These are phyloP conservation scores for Chrysomallon squamiferum DNA, from an alignment of 1,140 invertebrate genomes.

Conservation along the genomic window DNA sequence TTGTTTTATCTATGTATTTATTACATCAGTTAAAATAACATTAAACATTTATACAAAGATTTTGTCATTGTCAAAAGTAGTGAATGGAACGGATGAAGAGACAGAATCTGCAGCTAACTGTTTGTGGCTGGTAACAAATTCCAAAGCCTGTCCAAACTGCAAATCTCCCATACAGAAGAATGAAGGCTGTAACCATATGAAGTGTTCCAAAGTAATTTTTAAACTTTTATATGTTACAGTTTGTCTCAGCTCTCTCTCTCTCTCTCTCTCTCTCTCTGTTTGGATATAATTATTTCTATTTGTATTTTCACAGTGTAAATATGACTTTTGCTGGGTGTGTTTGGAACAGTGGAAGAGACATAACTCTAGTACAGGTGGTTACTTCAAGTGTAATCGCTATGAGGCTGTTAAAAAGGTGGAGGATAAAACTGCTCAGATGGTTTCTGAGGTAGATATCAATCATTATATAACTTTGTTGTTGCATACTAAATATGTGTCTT, in stretches of 20 bases:
- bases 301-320: slow-evolving; percentile 71
- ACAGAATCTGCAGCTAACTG: slow-evolving; percentile 76
- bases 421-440: slow-evolving; percentile 69
- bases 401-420: slow-evolving; percentile 74
- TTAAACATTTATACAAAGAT: too few species aligned
- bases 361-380: slow-evolving; percentile 76
- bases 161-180: slow-evolving; percentile 79
- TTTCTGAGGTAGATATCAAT: slow-evolving; percentile 70
- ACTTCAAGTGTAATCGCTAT: slow-evolving; percentile 77
- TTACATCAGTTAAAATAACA: too few species aligned
- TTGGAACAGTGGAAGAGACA: slow-evolving; percentile 79
- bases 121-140: slow-evolving; percentile 77
- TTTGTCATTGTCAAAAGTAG: slow-evolving; percentile 24
- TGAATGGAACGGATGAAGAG: slow-evolving; percentile 68
- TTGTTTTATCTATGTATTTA: too few species aligned
- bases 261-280: too few species aligned
- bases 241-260: too few species aligned
- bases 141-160: slow-evolving; percentile 77
- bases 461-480: too few species aligned
- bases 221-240: background rate
- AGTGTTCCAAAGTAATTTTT: slow-evolving; percentile 73
- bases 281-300: too few species aligned
- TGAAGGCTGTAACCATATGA: slow-evolving; percentile 82
- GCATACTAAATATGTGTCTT: too few species aligned
- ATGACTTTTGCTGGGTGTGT: slow-evolving; percentile 81